These are phyloP conservation scores for Portevinia maculata DNA, from an alignment of 2,888 invertebrate species.

Conservation along the genomic window DNA sequence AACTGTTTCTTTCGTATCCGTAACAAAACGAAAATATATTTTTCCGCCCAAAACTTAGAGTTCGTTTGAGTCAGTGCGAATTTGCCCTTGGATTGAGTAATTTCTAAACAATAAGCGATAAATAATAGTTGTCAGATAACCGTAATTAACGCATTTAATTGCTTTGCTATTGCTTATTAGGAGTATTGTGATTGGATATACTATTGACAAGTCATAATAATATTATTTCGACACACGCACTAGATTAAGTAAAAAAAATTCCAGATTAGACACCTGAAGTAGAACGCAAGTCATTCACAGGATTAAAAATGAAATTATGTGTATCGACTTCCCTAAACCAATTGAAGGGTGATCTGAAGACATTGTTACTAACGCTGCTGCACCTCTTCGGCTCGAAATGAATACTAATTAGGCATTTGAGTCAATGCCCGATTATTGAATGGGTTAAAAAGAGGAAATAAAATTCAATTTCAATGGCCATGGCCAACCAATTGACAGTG, in stretches of 20 bases:
- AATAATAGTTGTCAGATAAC: constrained; percentile 2
- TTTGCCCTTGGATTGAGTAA: background rate
- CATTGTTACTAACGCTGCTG: too few relatives aligned
- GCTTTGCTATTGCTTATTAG: constrained; percentile 9
- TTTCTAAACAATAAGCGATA: constrained; percentile 10
- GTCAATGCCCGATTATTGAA: constrained; percentile 57
- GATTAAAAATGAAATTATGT: too few relatives aligned
- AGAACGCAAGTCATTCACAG: too few relatives aligned
- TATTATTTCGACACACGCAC: constrained; percentile 6
- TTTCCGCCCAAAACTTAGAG: background rate
- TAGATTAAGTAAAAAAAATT: constrained; percentile 31
- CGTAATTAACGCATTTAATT: constrained; percentile 39
- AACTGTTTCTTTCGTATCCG: constrained; percentile 7
- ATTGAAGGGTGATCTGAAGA: too few relatives aligned
- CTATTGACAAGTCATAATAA: constrained; percentile 6
- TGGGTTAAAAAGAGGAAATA: constrained; percentile 49
- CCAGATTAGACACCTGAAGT: constrained; percentile 17
- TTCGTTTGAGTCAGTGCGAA: background rate
- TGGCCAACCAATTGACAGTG: constrained; percentile 26
- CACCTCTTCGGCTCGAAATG: too few relatives aligned
- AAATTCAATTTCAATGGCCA: constrained; percentile 53
- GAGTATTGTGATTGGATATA: background rate
- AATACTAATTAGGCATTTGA: too few relatives aligned
- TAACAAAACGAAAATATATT: constrained; percentile 17
- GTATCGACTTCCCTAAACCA: background rate